phyloP scores from a whole-genome alignment of 2,113 vertebrate species.

The Nibea albiflora region DNA sequence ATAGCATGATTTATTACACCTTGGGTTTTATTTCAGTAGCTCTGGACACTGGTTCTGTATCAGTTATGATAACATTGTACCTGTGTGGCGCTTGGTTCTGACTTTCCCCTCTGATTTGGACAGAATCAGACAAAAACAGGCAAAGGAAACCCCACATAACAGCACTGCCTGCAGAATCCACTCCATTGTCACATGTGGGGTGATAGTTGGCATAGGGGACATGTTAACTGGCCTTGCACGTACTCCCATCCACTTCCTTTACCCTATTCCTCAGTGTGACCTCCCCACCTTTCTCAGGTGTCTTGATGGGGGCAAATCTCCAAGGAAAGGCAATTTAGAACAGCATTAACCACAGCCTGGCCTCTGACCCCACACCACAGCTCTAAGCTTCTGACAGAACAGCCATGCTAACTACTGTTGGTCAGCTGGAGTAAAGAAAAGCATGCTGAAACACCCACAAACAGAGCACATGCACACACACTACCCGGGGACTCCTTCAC shows the following conservation, averaged over 20 bases:
- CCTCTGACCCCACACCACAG: slow-evolving; percentile 66
- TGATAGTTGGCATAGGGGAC: slow-evolving; percentile 26
- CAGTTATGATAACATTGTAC: neutral
- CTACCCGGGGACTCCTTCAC: slow-evolving; percentile 55
- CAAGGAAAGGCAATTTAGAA: slow-evolving; percentile 78
- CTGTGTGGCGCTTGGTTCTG: neutral
- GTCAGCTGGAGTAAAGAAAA: slow-evolving; percentile 44
- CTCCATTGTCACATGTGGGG: slow-evolving; percentile 13
- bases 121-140: neutral
- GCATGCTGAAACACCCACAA: slow-evolving; percentile 33
- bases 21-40: neutral
- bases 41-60: neutral
- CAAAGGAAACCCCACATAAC: neutral
- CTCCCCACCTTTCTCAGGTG: slow-evolving; percentile 68
- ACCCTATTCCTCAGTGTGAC: slow-evolving; percentile 51
- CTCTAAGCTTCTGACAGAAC: slow-evolving; percentile 65
- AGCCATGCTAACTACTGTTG: slow-evolving; percentile 42
- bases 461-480: slow-evolving; percentile 38
- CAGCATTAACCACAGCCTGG: slow-evolving; percentile 70
- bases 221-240: slow-evolving; percentile 33
- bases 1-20: neutral
- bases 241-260: slow-evolving; percentile 30
- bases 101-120: neutral
- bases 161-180: slow-evolving; percentile 12
- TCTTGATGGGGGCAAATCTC: slow-evolving; percentile 66